Evolutionary conservation across 2,797 vertebrate genomes (phyloP), one percentile per base, ranked within the genome.

Genomic region (Sebastolobus alascanus): DNA sequence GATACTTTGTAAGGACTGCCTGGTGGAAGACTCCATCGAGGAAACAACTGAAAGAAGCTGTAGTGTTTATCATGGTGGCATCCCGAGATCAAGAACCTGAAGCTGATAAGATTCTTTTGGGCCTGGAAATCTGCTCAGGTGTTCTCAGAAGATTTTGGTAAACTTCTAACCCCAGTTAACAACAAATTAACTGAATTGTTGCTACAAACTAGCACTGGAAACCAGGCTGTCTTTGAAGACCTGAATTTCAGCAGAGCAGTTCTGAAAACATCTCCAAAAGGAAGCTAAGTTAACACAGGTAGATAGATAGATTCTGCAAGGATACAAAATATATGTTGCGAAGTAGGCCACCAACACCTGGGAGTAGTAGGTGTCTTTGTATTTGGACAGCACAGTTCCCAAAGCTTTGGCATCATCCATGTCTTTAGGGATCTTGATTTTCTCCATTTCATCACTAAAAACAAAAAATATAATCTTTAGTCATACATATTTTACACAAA

Each of bases 321-420:
- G 99, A 99, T 99, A 99, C 99, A 99, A 99, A 91, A 99, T 60
- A 4, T 98, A 99, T 0, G 98, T 99, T 89, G 98, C 94, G 94
- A 99, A 99, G 94, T 99, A 99, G 68, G 98, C 98, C 89, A 99
- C 94, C 92, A 99, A 93, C 76, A 99, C 99, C 94, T 99, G 97
- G 87, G 97, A 97, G 27, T 99, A 99, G 93, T 98, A 99, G 0
- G 97, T 98, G 92, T 99, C 98, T 93, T 99, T 99, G 82, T 99
- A 99, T 91, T 99, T 99, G 80, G 98, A 99, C 78, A 99, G 95
- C 73, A 99, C 98, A 79, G 96, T 98, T 90, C 98, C 99, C 94
- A 99, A 92, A 55, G 98, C 99, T 93, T 99, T 99, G 87, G 99
- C 99, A 92, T 99, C 99, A 72, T 99, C 97, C 98, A 99, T 99